phyloP scores from a whole-genome alignment of 1,140 invertebrate species.

The Tribolium madens region DNA sequence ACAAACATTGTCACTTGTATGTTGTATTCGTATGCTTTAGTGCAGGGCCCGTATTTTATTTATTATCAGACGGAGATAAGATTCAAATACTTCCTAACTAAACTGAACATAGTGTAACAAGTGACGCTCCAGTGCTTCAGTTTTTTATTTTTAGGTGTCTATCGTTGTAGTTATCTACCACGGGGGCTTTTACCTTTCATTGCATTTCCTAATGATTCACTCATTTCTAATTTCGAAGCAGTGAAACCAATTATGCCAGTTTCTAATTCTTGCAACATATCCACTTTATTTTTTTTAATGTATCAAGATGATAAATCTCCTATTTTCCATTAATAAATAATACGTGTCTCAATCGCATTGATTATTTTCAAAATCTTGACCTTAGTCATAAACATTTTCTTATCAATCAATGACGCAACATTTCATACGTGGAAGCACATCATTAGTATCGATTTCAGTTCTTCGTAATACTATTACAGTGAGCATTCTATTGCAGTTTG shows the following conservation, averaged over 20 bases:
- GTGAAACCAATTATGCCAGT: background rate
- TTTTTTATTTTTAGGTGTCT: constrained; percentile 34
- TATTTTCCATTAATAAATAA: background rate
- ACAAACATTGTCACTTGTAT: constrained; percentile 7
- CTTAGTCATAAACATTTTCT: background rate
- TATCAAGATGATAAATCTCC: no score
- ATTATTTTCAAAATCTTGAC: background rate
- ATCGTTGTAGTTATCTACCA: constrained; percentile 12
- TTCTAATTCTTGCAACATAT: background rate
- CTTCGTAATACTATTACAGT: no score
- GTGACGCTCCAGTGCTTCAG: constrained; percentile 35
- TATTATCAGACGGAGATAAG: constrained; percentile 23
- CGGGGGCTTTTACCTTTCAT: constrained; percentile 26
- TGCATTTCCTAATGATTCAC: no score
- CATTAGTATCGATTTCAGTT: constrained; percentile 20
- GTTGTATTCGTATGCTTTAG: background rate
- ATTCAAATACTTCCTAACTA: constrained; percentile 6
- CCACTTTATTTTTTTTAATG: background rate
- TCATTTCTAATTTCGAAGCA: constrained; percentile 2
- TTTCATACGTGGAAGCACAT: constrained; percentile 8
- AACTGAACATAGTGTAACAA: constrained; percentile 17
- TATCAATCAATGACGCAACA: constrained; percentile 24
- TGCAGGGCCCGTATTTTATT: constrained; percentile 17
- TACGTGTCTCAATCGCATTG: background rate
- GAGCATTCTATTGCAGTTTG: background rate